These are phyloP conservation scores for Andrena hattorfiana DNA, from an alignment of 2,888 invertebrate genomes.

Conservation along the genomic window DNA sequence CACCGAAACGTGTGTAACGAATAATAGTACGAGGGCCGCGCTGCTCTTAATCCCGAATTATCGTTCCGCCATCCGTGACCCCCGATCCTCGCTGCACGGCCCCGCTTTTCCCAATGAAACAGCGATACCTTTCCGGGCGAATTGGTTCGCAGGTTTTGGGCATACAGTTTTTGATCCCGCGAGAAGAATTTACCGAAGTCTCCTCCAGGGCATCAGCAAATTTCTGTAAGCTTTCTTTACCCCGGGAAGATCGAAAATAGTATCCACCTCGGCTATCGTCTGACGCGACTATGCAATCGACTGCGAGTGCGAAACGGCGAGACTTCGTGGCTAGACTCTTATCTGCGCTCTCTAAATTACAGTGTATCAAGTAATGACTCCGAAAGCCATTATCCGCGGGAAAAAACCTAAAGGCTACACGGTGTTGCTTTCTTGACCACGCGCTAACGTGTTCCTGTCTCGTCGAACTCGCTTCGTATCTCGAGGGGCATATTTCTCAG, in stretches of 20 bases:
- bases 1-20: conserved; percentile 37
- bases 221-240: conserved; percentile 16
- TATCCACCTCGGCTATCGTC: conserved; percentile 44
- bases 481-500: conserved; percentile 40
- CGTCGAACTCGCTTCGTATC: conserved; percentile 43
- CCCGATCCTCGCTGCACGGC: neutral
- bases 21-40: conserved; percentile 22
- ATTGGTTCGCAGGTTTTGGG: no score
- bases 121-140: no score
- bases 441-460: conserved; percentile 25
- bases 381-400: conserved; percentile 58
- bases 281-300: conserved; percentile 53
- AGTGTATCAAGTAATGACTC: conserved; percentile 66
- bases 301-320: conserved; percentile 39
- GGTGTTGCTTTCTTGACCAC: conserved; percentile 17
- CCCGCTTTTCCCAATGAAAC: neutral
- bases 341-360: conserved; percentile 63
- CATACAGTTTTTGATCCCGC: no score
- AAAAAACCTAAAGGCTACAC: conserved; percentile 29
- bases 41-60: conserved; percentile 23
- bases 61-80: neutral
- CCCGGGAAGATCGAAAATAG: conserved; percentile 45
- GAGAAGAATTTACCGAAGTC: neutral
- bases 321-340: conserved; percentile 40
- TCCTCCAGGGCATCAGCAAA: neutral